Conservation (phyloP, 2,113 vertebrate genomes). For the Engraulis encrasicolus region DNA sequence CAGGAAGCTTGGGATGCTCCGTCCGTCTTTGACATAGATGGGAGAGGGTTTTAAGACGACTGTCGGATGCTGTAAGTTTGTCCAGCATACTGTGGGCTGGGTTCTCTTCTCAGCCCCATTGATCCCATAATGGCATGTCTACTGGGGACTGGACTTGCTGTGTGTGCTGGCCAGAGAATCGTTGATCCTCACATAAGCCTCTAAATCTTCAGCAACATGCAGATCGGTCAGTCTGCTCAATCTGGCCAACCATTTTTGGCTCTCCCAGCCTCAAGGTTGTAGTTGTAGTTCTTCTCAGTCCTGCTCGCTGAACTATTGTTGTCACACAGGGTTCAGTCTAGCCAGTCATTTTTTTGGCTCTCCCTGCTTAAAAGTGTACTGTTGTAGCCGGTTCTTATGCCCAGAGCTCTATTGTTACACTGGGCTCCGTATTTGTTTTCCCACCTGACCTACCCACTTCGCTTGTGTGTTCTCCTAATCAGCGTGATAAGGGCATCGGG, state of each 20-base stretch:
- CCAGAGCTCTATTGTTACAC: neutral
- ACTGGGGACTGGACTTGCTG: constrained; percentile 2
- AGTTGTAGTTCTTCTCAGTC: neutral
- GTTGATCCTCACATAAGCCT: neutral
- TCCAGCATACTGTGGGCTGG: neutral
- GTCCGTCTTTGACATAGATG: neutral
- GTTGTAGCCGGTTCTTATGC: neutral
- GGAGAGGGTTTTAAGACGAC: neutral
- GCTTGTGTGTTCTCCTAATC: neutral
- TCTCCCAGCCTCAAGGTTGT: neutral
- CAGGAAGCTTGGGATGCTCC: neutral
- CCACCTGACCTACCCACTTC: neutral
- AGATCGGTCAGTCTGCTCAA: neutral
- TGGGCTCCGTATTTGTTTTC: constrained; percentile 1
- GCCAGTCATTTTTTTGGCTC: too few species aligned
- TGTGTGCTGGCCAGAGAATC: neutral
- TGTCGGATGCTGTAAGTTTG: neutral
- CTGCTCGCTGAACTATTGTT: too few species aligned
- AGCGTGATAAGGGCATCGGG: neutral
- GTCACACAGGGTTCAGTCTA: too few species aligned
- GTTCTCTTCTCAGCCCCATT: constrained; percentile 14
- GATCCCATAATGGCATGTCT: neutral
- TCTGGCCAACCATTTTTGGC: neutral
- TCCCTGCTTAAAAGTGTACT: too few species aligned
- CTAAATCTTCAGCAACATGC: neutral